Conservation (phyloP, 2,797 vertebrate genomes). For the Enteromius treurensis region DNA sequence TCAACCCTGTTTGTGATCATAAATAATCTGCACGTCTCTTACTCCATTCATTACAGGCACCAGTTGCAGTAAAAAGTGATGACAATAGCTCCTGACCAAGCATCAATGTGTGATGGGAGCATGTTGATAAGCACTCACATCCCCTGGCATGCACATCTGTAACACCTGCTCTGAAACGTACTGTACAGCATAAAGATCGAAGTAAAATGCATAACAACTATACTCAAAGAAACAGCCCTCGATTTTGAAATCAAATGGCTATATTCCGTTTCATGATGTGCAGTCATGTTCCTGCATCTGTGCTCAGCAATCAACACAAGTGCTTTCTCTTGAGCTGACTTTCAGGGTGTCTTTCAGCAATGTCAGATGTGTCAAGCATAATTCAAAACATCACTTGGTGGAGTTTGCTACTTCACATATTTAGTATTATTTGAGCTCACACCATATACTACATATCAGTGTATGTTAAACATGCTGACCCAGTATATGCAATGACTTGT, state of each 20-base stretch:
- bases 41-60: no score
- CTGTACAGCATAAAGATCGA: no score
- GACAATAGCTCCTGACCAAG: neutral
- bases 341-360: conserved; percentile 23
- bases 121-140: no score
- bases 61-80: neutral
- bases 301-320: neutral
- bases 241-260: neutral
- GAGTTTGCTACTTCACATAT: neutral
- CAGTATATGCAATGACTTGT: neutral
- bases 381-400: neutral
- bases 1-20: no score
- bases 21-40: no score
- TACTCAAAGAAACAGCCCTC: neutral
- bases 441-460: neutral
- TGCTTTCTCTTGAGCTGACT: neutral
- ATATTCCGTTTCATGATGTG: neutral
- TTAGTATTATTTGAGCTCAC: neutral
- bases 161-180: neutral
- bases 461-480: neutral
- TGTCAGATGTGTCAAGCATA: conserved; percentile 12
- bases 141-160: neutral
- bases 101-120: neutral
- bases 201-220: neutral
- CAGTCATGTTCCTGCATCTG: conserved; percentile 2